Base-by-base conservation (phyloP, 2,113 vertebrate genomes). In the Dissostichus mawsoni region DNA sequence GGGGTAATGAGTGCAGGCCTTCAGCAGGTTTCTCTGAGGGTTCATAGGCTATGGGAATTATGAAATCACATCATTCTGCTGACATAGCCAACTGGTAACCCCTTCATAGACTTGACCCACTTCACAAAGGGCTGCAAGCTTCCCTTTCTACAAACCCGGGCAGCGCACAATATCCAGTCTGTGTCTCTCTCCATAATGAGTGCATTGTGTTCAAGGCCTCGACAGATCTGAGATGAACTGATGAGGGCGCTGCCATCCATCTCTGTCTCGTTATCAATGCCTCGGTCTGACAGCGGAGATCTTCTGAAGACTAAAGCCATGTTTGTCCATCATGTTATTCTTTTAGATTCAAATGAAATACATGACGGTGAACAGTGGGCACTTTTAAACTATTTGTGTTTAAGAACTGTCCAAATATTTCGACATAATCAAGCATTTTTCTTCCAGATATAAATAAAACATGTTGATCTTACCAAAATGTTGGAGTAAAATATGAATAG, bases 1-100 rank as follows among this genome's bases (percentile, higher is more conserved):
- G 61, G 80, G 80, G 81, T 81, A 80, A 84, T 87, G 10, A 71
- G 64, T 74, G 64, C 63, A 41, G 69, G 64, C 20, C 53, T 16
- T 78, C n/a, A 63, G 20, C 51, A 78, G 50, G 52, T 75, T 76
- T 77, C 75, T 83, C 50, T 16, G 3, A 50, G 70, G 69, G 89
- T 88, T 90, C 81, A 90, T 74, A 86, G 81, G 88, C 83, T 91
- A 78, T 86, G 88, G 88, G 86, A 93, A 90, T 92, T 75, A 93
- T 92, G 89, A 86, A 88, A 90, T 89, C 82, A 66, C 74, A 85
- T 76, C 76, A 74, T 92, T 87, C 83, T 80, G 76, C 85, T 90
- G 84, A 90, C 87, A 87, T 36, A 88, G 55, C 69, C 45, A 75
- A 86, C 66, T 70, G 67, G 85, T 81, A 83, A 84, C 80, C 88